Evolutionary conservation across 2,797 vertebrate genomes (phyloP).

Genomic region (Anolis apletophallus): DNA sequence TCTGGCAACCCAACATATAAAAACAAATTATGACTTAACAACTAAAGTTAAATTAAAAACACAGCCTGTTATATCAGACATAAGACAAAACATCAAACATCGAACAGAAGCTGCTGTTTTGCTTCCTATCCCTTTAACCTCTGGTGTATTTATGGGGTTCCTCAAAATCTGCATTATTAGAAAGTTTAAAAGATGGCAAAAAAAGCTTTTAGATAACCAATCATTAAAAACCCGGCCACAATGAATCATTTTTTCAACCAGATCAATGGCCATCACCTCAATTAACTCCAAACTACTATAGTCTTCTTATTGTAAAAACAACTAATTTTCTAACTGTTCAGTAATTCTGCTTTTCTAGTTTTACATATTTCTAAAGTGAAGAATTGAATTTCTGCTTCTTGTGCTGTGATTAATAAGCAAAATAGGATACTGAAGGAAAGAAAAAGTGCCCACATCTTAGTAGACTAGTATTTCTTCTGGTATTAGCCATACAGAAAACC

Average conservation of each 20-base stretch:
- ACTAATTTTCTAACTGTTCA: neutral
- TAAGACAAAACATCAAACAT: too few relatives aligned
- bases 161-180: neutral
- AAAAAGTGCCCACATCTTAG: neutral
- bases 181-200: conserved; percentile 28
- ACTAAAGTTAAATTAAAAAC: too few relatives aligned
- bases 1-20: too few relatives aligned
- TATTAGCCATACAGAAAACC: neutral
- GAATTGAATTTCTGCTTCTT: neutral
- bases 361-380: neutral
- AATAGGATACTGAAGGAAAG: neutral
- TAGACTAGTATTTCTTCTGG: neutral
- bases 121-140: neutral
- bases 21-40: too few relatives aligned
- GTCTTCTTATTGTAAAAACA: neutral
- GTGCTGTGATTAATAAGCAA: neutral
- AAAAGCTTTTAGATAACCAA: conserved; percentile 28
- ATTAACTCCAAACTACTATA: neutral
- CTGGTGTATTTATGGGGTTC: neutral
- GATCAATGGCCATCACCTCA: neutral
- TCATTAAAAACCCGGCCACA: too few relatives aligned
- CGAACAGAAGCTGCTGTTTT: neutral
- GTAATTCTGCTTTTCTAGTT: neutral
- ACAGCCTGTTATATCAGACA: too few relatives aligned
- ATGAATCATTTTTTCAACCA: neutral